Evolutionary conservation across 1,140 invertebrate genomes (phyloP), one percentile per base, ranked within the genome.

Genomic region (Subanguina moxae): DNA sequence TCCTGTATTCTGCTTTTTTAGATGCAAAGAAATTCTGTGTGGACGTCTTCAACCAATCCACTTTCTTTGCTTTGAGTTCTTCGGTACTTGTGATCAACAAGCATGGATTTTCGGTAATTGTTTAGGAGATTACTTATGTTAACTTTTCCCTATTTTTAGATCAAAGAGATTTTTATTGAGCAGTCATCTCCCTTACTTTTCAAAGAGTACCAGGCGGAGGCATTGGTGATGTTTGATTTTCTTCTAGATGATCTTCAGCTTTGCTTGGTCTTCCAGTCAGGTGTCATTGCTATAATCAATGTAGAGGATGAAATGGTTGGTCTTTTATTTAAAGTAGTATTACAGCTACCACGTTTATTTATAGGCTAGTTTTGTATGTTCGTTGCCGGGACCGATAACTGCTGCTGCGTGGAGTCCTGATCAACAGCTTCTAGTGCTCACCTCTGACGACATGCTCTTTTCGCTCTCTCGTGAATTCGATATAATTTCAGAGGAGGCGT

Each of bases 351-450:
- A 52, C 17, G 17, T 7, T 7, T 52, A 7, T 52, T 52, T 52
- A 15, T 21, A 38, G 32, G 32, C 32, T 38, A 38, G 11, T 11
- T 11, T 38, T 38, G 32, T 38, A 11, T 5, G 32, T 11, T 38
- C 32, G 32, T 38, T 88, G 19, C 71, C 82, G 0, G 77, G 71
- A 65, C 85, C 86, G 1, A 72, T 89, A 45, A 77, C 79, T 7
- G 83, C 84, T 17, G 86, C 87, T 66, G 80, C 84, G 70, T 86
- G 88, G 83, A 89, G 88, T 78, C 88, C 89, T 11, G 89, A 90
- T 82, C 83, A 87, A 76, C 88, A 89, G 80, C 75, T 88, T 0
- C 64, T 89, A 5, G 83, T 86, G 23, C 59, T 89, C 9, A 81
- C 88, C 17, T 87, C 87, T 69, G 82, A 80, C 64, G 67, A 78